A percentile compares a stretch with the other conserved stretches of the same genome.
phyloP scores from a whole-genome alignment of 2,113 vertebrate genomes.

The Rhabdornis inornatus region DNA sequence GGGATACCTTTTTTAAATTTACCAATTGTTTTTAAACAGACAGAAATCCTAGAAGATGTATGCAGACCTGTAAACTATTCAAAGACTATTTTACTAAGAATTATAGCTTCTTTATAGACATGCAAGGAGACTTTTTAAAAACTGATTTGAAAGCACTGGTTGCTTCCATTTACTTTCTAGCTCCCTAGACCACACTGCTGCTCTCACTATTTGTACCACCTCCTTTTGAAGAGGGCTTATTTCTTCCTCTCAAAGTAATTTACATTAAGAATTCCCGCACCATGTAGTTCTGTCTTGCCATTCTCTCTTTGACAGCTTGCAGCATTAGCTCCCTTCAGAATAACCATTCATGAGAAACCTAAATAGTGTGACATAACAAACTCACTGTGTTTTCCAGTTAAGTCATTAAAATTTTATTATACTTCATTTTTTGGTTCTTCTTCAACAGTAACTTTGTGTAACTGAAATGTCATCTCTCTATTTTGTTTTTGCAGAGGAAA shows the following conservation, averaged over 20 bases:
- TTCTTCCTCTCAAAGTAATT: neutral
- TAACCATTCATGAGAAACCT: neutral
- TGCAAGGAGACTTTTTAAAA: neutral
- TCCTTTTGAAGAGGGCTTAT: neutral
- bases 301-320: neutral
- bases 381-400: neutral
- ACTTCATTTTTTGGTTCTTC: neutral
- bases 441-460: neutral
- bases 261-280: neutral
- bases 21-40: neutral
- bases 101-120: neutral
- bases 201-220: neutral
- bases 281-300: neutral
- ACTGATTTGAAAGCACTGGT: neutral
- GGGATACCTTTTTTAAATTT: neutral
- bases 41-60: neutral
- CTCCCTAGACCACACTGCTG: neutral
- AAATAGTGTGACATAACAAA: neutral
- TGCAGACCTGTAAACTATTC: neutral
- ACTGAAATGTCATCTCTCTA: neutral
- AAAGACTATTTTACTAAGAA: neutral
- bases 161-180: neutral
- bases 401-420: neutral
- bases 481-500: neutral
- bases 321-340: neutral